These are phyloP conservation scores for Cinara cedri DNA, from an alignment of 2,888 invertebrate genomes.

Conservation along the genomic window DNA sequence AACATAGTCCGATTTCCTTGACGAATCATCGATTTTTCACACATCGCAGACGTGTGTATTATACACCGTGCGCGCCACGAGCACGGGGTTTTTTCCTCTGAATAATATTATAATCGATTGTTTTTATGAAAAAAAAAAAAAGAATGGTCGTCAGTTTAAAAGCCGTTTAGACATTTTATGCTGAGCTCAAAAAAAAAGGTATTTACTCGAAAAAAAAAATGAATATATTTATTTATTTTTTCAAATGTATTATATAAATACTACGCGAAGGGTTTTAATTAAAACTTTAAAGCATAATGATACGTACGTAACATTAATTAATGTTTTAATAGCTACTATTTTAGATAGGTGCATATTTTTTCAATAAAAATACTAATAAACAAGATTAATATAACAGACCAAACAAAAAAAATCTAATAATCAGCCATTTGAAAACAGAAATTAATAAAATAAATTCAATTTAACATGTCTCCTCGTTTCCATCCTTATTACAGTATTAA, in stretches of 20 bases:
- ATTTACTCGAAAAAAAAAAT: conserved; percentile 10
- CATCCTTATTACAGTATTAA: too few species aligned
- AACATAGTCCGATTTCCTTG: too few species aligned
- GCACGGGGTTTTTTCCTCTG: neutral
- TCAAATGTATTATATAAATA: conserved; percentile 6
- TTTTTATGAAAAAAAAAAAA: neutral
- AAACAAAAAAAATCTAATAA: too few species aligned
- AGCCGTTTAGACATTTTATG: conserved; percentile 13
- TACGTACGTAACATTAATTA: conserved; percentile 13
- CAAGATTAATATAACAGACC: too few species aligned
- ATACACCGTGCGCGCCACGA: too few species aligned
- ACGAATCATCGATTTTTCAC: too few species aligned
- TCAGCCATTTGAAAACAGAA: too few species aligned
- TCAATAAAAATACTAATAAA: conserved; percentile 17
- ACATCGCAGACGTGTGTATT: too few species aligned
- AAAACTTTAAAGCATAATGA: conserved; percentile 22
- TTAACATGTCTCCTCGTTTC: too few species aligned
- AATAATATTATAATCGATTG: neutral
- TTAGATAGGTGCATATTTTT: neutral
- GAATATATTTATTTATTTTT: neutral
- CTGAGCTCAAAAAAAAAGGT: neutral
- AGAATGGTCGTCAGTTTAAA: conserved; percentile 10
- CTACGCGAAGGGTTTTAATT: conserved; percentile 20
- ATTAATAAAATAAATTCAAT: too few species aligned
- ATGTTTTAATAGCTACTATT: conserved; percentile 19